phyloP scores from a whole-genome alignment of 2,888 invertebrate species.

The Pseudococcus viburni region DNA sequence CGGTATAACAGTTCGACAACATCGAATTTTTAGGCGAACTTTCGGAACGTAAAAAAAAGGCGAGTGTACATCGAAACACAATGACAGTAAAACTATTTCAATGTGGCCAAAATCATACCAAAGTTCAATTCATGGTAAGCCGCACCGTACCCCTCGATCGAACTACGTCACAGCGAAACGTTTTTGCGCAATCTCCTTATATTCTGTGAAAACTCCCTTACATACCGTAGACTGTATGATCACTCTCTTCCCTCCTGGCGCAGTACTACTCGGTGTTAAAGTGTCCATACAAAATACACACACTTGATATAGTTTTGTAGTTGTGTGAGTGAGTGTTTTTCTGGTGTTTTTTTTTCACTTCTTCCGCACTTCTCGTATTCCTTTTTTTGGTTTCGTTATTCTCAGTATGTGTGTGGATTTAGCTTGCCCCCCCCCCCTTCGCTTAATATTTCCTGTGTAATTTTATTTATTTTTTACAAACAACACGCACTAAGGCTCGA shows the following conservation, averaged over 20 bases:
- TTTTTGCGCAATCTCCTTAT: conserved; percentile 44
- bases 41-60: conserved; percentile 26
- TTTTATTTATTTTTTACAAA: conserved; percentile 46
- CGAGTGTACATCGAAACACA: conserved; percentile 55
- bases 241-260: neutral
- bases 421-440: neutral
- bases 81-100: conserved; percentile 62
- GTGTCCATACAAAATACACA: neutral
- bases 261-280: neutral
- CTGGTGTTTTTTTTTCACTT: neutral
- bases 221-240: conserved; percentile 12
- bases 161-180: conserved; percentile 40
- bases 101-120: conserved; percentile 62
- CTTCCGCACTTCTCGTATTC: neutral
- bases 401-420: too few species aligned
- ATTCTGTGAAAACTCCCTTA: neutral
- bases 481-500: neutral
- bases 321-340: neutral
- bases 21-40: conserved; percentile 33
- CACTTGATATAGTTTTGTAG: neutral
- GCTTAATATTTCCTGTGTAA: conserved; percentile 32
- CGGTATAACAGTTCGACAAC: neutral
- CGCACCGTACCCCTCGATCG: conserved; percentile 4
- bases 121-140: conserved; percentile 55
- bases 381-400: neutral